phyloP scores from a whole-genome alignment of 2,888 invertebrate species.

The Cactoblastis cactorum region DNA sequence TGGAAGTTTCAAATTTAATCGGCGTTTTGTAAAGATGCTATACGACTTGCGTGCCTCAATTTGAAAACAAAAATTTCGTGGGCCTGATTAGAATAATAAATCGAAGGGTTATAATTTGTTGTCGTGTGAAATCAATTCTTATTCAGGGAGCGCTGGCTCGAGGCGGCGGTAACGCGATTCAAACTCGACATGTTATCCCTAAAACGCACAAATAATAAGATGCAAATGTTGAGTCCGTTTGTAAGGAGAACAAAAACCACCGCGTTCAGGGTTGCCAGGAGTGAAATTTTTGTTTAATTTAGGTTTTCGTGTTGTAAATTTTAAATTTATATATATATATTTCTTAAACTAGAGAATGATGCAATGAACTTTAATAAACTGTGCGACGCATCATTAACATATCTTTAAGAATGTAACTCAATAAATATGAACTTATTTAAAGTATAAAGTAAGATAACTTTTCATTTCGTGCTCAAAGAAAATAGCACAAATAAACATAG shows the following conservation, averaged over 20 bases:
- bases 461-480: too few relatives aligned
- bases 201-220: conserved; percentile 67
- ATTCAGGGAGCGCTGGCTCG: conserved; percentile 49
- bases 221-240: conserved; percentile 66
- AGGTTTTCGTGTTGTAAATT: too few relatives aligned
- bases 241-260: conserved; percentile 53
- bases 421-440: too few relatives aligned
- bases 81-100: conserved; percentile 44
- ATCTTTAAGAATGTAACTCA: too few relatives aligned
- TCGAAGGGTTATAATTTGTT: conserved; percentile 27
- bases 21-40: conserved; percentile 18
- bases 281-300: neutral
- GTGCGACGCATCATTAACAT: too few relatives aligned
- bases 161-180: conserved; percentile 54
- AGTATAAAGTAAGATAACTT: too few relatives aligned
- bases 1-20: conserved; percentile 37
- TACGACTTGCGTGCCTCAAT: conserved; percentile 24
- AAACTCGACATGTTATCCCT: conserved; percentile 67
- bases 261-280: conserved; percentile 14
- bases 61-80: conserved; percentile 32
- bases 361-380: too few relatives aligned
- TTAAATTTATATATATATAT: too few relatives aligned
- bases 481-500: too few relatives aligned
- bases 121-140: conserved; percentile 63
- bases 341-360: too few relatives aligned